A percentile compares a stretch with the other conserved stretches of the same genome.
These are phyloP conservation scores for Phocoena phocoena DNA, from an alignment of 2,113 vertebrate genomes.

Conservation along the genomic window DNA sequence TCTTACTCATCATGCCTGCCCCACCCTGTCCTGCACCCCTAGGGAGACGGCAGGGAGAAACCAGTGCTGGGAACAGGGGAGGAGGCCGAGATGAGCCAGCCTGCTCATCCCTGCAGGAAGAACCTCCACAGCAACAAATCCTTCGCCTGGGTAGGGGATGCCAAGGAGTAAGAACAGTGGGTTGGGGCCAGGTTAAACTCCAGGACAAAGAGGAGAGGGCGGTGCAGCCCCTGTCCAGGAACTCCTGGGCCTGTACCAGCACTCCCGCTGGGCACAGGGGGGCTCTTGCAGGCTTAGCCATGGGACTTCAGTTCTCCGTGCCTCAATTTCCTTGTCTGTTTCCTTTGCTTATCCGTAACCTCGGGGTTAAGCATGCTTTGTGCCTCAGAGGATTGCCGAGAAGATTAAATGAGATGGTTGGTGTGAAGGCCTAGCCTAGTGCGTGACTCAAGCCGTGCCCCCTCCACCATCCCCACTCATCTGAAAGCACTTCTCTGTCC, in stretches of 20 bases:
- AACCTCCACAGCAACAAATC: too few relatives aligned
- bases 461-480: accelerated
- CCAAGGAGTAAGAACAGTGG: neutral
- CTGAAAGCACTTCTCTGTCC: neutral
- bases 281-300: neutral
- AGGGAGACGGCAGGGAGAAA: neutral
- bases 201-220: neutral
- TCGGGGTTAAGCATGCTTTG: accelerated
- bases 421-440: neutral
- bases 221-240: neutral
- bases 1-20: neutral
- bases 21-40: too few relatives aligned
- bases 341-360: neutral
- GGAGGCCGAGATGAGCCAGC: neutral
- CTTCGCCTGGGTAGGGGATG: neutral
- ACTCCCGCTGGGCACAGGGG: accelerated
- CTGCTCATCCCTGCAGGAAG: neutral
- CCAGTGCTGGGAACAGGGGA: neutral
- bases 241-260: too few relatives aligned
- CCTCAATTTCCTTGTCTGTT: neutral
- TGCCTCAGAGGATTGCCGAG: neutral
- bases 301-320: neutral
- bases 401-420: neutral
- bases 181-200: neutral
- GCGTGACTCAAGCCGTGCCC: neutral